phyloP scores from a whole-genome alignment of 2,888 invertebrate genomes.

The Beris chalybata region DNA sequence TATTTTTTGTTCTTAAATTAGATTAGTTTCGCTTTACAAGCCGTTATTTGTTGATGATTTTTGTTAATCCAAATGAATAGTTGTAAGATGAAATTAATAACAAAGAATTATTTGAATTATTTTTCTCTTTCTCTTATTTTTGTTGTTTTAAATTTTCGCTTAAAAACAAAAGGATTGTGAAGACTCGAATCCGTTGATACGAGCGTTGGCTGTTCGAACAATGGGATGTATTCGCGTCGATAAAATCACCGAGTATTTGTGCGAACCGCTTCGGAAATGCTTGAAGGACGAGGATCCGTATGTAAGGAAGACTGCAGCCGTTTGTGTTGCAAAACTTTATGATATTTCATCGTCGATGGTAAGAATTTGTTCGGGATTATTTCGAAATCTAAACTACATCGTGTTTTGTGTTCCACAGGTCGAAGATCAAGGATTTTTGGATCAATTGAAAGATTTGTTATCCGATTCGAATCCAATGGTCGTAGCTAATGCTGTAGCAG shows the following conservation, averaged over 20 bases:
- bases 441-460: slow-evolving; percentile 92
- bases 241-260: slow-evolving; percentile 99
- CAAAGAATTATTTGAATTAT: slow-evolving; percentile 2
- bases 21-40: slow-evolving; percentile 21
- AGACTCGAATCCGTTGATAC: slow-evolving; percentile 97
- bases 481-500: slow-evolving; percentile 98
- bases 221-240: slow-evolving; percentile 99
- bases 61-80: not conserved
- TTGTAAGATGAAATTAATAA: slow-evolving; percentile 3
- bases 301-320: slow-evolving; percentile 98
- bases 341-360: slow-evolving; percentile 85
- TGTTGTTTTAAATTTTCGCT: not conserved
- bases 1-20: not conserved
- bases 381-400: not conserved
- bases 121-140: slow-evolving; percentile 43
- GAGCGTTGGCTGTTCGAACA: slow-evolving; percentile 96
- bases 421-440: slow-evolving; percentile 86
- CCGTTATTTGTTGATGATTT: slow-evolving; percentile 17
- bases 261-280: slow-evolving; percentile 95
- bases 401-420: slow-evolving; percentile 42
- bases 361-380: slow-evolving; percentile 43
- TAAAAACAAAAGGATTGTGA: slow-evolving; percentile 84
- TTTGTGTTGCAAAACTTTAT: slow-evolving; percentile 98
- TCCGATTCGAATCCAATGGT: slow-evolving; percentile 99
- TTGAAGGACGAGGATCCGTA: slow-evolving; percentile 96